Base-by-base conservation (phyloP, 2,888 invertebrate species). In the Eueremaeus valkanovi region DNA sequence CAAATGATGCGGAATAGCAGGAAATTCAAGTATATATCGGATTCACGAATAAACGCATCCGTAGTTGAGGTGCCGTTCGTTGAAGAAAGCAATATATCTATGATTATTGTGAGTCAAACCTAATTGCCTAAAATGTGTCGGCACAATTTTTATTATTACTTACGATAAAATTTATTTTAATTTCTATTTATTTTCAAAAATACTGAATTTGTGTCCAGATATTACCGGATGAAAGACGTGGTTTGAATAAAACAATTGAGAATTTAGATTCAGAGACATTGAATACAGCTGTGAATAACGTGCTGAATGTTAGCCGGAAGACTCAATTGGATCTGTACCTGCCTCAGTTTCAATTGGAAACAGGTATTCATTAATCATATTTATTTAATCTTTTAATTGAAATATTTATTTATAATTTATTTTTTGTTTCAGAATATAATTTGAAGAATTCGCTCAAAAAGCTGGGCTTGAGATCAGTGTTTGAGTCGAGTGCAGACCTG, bases 401-500 rank as follows among this genome's bases (percentile, higher is more conserved):
- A 36, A 36, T 11, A 36, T 36, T 36, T 36, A 45, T 45, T 45
- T 45, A 13, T 33, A n/a, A 31, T 55, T 55, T 21, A 8, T 6
- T 51, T 55, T 55, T 29, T 61, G 1, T 31, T 3, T 16, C 31
- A 73, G 51, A 51, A 31, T 73, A 73, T 55, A 11, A 73, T 55
- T 31, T 73, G 31, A 24, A 31, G 9, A 27, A 21, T 31, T 31
- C 51, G 1, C 21, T 72, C 9, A 51, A 49, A 11, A 6, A 16
- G 9, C 13, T 73, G 16, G 73, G 73, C n/a, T 2, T 73, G 24
- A 51, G 18, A 1, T 31, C 33, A 2, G 1, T 73, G 11, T 73
- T 73, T 55, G 21, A 42, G 3, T 18, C 2, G 3, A 31, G 11
- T 6, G 75, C 75, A 21, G 75, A 75, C 70, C 68, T 75, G 36